Percentiles rank a stretch among this genome's conserved stretches.
phyloP scores from a whole-genome alignment of 2,113 vertebrate genomes.

The Origma solitaria region DNA sequence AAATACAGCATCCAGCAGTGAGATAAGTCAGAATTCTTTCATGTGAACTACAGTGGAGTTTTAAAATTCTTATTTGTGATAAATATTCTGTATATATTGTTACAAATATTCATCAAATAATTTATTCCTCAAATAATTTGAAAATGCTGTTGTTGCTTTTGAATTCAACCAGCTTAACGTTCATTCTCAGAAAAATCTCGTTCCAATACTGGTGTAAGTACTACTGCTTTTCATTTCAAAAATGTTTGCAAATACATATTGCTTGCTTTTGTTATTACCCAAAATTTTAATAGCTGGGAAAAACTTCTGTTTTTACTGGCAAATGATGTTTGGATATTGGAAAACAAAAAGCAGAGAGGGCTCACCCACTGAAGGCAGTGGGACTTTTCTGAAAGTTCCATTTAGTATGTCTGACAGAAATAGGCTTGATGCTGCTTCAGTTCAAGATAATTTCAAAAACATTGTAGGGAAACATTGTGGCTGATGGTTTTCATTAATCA shows the following conservation, averaged over 20 bases:
- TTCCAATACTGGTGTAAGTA: neutral
- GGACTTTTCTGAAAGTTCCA: neutral
- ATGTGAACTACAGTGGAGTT: neutral
- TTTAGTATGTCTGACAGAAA: neutral
- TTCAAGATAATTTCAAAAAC: neutral
- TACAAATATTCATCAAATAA: neutral
- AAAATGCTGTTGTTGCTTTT: neutral
- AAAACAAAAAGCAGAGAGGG: neutral
- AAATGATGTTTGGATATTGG: neutral
- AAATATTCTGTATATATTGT: neutral
- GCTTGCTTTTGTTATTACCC: neutral
- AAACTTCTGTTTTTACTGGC: neutral
- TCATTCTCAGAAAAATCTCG: neutral
- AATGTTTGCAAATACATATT: neutral
- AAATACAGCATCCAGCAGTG: conserved; percentile 58
- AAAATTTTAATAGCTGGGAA: neutral
- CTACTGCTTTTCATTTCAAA: neutral
- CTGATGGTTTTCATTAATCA: neutral
- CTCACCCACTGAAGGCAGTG: neutral
- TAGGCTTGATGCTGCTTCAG: neutral
- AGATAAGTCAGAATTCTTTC: conserved; percentile 61
- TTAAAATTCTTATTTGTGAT: neutral
- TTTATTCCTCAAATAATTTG: neutral
- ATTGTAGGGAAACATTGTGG: neutral
- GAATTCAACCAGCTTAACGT: neutral